Percentiles rank a stretch among this genome's conserved stretches.
Conservation (phyloP, 2,113 vertebrate species). For the Rhineura floridana region DNA sequence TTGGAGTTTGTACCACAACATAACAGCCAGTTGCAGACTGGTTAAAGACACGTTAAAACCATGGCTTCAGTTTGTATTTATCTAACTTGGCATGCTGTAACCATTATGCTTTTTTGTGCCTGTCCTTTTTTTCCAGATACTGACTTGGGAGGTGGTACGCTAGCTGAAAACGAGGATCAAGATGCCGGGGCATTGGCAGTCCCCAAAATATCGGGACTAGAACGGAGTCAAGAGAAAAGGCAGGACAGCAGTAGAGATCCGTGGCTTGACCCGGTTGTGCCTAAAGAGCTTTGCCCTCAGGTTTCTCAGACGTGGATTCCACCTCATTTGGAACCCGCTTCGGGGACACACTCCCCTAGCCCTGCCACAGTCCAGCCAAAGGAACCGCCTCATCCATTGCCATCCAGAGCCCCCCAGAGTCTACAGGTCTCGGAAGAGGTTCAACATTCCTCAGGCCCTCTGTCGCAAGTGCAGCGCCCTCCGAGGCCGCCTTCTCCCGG, state of each 20-base stretch:
- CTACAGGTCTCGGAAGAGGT: constrained; percentile 74
- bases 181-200: constrained; percentile 85
- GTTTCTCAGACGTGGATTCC: constrained; percentile 56
- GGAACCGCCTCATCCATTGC: constrained; percentile 57
- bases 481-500: constrained; percentile 79
- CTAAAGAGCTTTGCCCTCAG: constrained; percentile 78
- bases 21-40: too few species aligned
- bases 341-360: constrained; percentile 68
- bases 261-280: constrained; percentile 76
- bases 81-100: neutral
- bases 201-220: constrained; percentile 95
- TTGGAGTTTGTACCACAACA: too few species aligned
- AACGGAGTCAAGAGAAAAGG: constrained; percentile 96
- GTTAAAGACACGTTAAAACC: too few species aligned
- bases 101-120: constrained; percentile 1
- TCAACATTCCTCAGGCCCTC: constrained; percentile 68
- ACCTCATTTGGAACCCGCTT: constrained; percentile 63
- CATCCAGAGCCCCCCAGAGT: constrained; percentile 72
- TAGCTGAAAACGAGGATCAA: constrained; percentile 87
- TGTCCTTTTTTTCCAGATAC: constrained; percentile 78
- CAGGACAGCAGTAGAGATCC: constrained; percentile 88
- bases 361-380: constrained; percentile 55
- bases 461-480: constrained; percentile 66
- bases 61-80: too few species aligned
- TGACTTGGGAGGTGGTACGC: constrained; percentile 81